These are phyloP conservation scores for Enteromius radiatus DNA, from an alignment of 2,797 vertebrate genomes.

Conservation along the genomic window DNA sequence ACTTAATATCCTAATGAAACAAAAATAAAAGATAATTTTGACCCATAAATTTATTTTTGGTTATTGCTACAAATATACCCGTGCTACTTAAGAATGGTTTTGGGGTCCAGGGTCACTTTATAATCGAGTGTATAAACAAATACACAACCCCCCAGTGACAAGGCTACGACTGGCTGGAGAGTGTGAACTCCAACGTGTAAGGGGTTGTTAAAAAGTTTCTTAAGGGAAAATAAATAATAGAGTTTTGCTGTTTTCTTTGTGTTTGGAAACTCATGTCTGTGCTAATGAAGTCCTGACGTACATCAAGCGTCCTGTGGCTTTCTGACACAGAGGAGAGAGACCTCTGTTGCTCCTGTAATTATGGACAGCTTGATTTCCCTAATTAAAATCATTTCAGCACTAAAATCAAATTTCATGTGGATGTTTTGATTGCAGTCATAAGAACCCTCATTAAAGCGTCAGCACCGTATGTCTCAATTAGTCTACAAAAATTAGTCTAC, in stretches of 20 bases:
- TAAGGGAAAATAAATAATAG: slow-evolving; percentile 4
- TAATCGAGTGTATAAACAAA: not conserved
- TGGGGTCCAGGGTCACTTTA: too few species aligned
- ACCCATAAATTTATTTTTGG: not conserved
- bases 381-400: slow-evolving; percentile 68
- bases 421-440: slow-evolving; percentile 64
- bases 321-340: slow-evolving; percentile 47
- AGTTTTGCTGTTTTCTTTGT: slow-evolving; percentile 33
- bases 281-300: slow-evolving; percentile 47
- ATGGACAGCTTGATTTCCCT: slow-evolving; percentile 68
- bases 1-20: not conserved
- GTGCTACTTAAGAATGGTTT: too few species aligned
- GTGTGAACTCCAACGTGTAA: not conserved
- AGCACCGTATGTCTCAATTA: slow-evolving; percentile 52
- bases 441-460: slow-evolving; percentile 50
- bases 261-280: slow-evolving; percentile 20
- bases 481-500: slow-evolving; percentile 39
- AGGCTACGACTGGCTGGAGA: not conserved
- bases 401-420: slow-evolving; percentile 57
- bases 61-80: not conserved
- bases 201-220: slow-evolving; percentile 39
- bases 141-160: not conserved
- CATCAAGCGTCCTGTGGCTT: slow-evolving; percentile 36
- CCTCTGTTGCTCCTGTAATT: slow-evolving; percentile 65
- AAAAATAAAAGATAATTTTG: not conserved